Percentiles rank a stretch among this genome's conserved stretches.
phyloP scores from a whole-genome alignment of 2,113 vertebrate species.

The Lycocorax pyrrhopterus region DNA sequence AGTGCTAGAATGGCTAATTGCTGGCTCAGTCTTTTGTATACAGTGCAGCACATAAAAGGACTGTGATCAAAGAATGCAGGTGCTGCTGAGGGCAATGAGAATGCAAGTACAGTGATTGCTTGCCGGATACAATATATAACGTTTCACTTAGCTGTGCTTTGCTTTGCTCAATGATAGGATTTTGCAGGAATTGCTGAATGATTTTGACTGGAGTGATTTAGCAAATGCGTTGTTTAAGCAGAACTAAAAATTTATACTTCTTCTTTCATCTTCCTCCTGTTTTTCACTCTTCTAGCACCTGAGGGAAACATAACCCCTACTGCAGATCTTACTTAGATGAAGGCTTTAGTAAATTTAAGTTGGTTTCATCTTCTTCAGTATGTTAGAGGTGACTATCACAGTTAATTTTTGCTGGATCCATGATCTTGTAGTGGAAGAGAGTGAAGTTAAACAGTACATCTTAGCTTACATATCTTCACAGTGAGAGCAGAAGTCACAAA shows the following conservation, averaged over 20 bases:
- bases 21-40: conserved; percentile 48
- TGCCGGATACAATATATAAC: conserved; percentile 29
- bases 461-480: background rate
- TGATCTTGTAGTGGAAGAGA: background rate
- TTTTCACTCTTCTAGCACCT: background rate
- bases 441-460: background rate
- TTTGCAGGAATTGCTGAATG: background rate
- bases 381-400: background rate
- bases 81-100: conserved; percentile 49
- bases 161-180: background rate
- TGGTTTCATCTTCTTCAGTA: background rate
- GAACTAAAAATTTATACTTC: background rate
- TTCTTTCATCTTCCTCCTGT: background rate
- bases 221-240: background rate
- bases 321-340: background rate
- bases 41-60: conserved; percentile 44
- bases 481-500: background rate
- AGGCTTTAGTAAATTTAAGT: background rate
- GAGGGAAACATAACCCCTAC: background rate
- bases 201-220: background rate
- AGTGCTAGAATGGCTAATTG: conserved; percentile 58
- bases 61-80: conserved; percentile 66
- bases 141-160: background rate
- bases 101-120: conserved; percentile 15
- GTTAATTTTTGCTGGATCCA: background rate